These are phyloP conservation scores for Perizoma flavofasciatum DNA, from an alignment of 2,888 invertebrate species.

Conservation along the genomic window DNA sequence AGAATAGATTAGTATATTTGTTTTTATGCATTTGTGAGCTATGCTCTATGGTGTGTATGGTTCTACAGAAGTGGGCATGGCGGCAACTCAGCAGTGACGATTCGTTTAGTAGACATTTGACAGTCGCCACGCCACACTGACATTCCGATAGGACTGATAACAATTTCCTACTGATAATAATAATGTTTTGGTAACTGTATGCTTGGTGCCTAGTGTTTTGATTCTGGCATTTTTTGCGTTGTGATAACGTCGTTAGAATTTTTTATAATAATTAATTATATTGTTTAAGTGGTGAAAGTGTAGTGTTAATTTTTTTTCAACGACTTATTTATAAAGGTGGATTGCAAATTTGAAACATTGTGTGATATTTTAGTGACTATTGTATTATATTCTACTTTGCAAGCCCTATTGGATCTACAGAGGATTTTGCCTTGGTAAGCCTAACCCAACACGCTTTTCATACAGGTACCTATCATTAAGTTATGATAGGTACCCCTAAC, in stretches of 20 bases:
- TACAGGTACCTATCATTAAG: neutral
- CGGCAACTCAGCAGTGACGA: slow-evolving; percentile 79
- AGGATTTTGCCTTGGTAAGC: slow-evolving; percentile 22
- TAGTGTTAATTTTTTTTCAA: slow-evolving; percentile 51
- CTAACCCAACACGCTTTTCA: neutral
- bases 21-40: slow-evolving; percentile 33
- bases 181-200: slow-evolving; percentile 67
- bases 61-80: slow-evolving; percentile 78
- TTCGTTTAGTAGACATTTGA: slow-evolving; percentile 84
- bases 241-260: slow-evolving; percentile 38
- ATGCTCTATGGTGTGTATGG: slow-evolving; percentile 38
- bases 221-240: slow-evolving; percentile 40
- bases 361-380: slow-evolving; percentile 28
- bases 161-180: slow-evolving; percentile 68
- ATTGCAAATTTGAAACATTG: slow-evolving; percentile 17
- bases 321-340: slow-evolving; percentile 27
- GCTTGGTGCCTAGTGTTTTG: slow-evolving; percentile 53
- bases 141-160: slow-evolving; percentile 82
- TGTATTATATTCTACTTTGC: slow-evolving; percentile 8
- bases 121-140: slow-evolving; percentile 83
- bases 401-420: slow-evolving; percentile 14
- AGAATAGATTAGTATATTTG: slow-evolving; percentile 37
- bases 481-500: too few relatives aligned
- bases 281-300: slow-evolving; percentile 47
- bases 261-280: slow-evolving; percentile 5